A percentile compares a stretch with the other conserved stretches of the same genome.
phyloP scores from a whole-genome alignment of 2,888 invertebrate genomes.

The Lasioglossum leucozonium region DNA sequence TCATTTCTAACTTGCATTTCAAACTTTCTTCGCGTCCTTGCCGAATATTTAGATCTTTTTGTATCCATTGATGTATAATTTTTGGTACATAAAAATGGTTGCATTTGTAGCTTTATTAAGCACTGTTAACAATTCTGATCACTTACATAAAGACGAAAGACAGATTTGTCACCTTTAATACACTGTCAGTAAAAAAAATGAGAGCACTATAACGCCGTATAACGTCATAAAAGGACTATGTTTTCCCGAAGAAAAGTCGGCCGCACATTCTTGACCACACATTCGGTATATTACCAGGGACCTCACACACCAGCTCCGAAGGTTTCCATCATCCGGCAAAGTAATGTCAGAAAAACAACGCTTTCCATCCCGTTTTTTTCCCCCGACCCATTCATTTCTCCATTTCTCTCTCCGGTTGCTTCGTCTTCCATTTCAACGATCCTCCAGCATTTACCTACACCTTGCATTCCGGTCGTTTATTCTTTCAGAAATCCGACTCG shows the following conservation, averaged over 20 bases:
- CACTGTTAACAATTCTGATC: too few relatives aligned
- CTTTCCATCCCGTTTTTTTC: background rate
- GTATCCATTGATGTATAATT: too few relatives aligned
- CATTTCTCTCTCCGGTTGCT: background rate
- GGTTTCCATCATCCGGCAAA: background rate
- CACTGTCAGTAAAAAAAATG: background rate
- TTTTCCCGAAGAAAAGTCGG: background rate
- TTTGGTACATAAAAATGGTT: too few relatives aligned
- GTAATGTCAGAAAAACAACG: constrained; percentile 52
- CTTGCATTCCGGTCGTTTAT: background rate
- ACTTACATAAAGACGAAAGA: background rate
- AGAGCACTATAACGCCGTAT: background rate
- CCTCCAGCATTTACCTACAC: background rate
- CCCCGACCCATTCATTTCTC: background rate
- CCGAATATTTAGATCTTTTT: too few relatives aligned
- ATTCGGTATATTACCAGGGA: background rate
- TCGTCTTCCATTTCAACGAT: background rate
- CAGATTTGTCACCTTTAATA: background rate
- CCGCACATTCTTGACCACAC: background rate
- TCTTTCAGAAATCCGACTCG: background rate
- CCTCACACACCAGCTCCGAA: background rate
- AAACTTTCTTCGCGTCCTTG: too few relatives aligned
- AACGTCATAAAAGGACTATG: background rate
- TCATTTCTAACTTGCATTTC: background rate
- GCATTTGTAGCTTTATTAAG: too few relatives aligned